Conservation (phyloP, 2,888 invertebrate genomes). For the Gari tellinella region DNA sequence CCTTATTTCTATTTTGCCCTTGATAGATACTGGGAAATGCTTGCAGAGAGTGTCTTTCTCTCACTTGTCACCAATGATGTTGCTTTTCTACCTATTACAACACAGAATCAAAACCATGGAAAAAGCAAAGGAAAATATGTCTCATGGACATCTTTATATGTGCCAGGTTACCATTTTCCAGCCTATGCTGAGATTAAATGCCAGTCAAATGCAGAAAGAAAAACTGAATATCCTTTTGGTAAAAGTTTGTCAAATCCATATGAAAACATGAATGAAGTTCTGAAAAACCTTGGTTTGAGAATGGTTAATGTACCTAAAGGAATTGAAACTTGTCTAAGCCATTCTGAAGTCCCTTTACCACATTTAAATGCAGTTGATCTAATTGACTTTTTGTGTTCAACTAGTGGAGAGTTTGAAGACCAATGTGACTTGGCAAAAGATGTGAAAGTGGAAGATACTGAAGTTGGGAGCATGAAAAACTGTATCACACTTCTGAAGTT, state of each 20-base stretch:
- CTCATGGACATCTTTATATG: too few relatives aligned
- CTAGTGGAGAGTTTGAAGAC: not conserved
- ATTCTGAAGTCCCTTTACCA: slow-evolving; percentile 1
- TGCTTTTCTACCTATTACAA: too few relatives aligned
- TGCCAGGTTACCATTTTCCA: too few relatives aligned
- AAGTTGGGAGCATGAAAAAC: slow-evolving; percentile 11
- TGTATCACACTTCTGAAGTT: slow-evolving; percentile 47
- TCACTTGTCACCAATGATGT: too few relatives aligned
- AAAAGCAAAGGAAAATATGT: too few relatives aligned
- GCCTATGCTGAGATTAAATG: too few relatives aligned
- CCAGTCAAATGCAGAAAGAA: not conserved
- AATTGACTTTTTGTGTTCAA: slow-evolving; percentile 21
- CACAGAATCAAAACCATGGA: too few relatives aligned
- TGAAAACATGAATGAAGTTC: slow-evolving; percentile 12
- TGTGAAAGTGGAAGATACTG: slow-evolving; percentile 9
- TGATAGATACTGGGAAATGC: not conserved
- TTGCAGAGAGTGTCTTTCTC: too few relatives aligned
- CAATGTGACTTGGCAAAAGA: slow-evolving; percentile 10
- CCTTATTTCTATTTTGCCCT: too few relatives aligned
- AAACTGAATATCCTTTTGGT: not conserved
- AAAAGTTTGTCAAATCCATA: not conserved
- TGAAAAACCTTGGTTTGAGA: slow-evolving; percentile 30
- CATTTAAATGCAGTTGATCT: slow-evolving; percentile 5
- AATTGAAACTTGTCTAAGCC: slow-evolving; percentile 14
- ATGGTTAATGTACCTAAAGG: slow-evolving; percentile 12